phyloP scores from a whole-genome alignment of 2,888 invertebrate species.

The Linnaemya vulpina region DNA sequence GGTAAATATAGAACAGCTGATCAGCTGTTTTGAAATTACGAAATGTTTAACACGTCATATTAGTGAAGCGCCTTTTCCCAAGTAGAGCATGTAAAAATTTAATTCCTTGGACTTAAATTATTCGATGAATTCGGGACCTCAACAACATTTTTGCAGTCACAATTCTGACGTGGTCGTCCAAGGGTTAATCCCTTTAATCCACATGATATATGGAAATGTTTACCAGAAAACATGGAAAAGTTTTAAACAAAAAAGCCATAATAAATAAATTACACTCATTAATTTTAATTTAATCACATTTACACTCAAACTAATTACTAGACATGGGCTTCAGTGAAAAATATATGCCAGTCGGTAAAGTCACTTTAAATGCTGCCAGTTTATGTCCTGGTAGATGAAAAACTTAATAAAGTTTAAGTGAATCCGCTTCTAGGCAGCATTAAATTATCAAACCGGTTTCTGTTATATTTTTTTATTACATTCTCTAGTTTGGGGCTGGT shows the following conservation, averaged over 20 bases:
- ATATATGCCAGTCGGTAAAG: background rate
- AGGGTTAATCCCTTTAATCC: background rate
- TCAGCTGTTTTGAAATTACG: too few species aligned
- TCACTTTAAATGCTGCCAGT: background rate
- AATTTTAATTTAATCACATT: background rate
- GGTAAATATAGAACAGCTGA: too few species aligned
- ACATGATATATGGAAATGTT: background rate
- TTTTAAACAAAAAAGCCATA: background rate
- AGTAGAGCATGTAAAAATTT: too few species aligned
- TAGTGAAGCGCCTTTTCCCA: too few species aligned
- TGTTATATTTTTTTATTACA: constrained; percentile 14
- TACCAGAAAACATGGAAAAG: background rate
- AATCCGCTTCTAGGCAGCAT: background rate
- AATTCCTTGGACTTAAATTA: too few species aligned
- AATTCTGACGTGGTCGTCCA: too few species aligned
- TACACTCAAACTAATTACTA: constrained; percentile 4
- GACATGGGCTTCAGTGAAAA: background rate
- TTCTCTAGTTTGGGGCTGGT: constrained; percentile 15
- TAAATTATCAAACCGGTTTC: constrained; percentile 35
- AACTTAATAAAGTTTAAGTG: background rate
- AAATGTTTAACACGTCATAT: too few species aligned
- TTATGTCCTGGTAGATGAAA: too few species aligned
- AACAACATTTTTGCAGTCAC: too few species aligned
- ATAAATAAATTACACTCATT: background rate
- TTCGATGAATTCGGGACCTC: too few species aligned